Evolutionary conservation across 2,797 vertebrate species (phyloP).

Genomic region (Dendrocincla tyrannina): DNA sequence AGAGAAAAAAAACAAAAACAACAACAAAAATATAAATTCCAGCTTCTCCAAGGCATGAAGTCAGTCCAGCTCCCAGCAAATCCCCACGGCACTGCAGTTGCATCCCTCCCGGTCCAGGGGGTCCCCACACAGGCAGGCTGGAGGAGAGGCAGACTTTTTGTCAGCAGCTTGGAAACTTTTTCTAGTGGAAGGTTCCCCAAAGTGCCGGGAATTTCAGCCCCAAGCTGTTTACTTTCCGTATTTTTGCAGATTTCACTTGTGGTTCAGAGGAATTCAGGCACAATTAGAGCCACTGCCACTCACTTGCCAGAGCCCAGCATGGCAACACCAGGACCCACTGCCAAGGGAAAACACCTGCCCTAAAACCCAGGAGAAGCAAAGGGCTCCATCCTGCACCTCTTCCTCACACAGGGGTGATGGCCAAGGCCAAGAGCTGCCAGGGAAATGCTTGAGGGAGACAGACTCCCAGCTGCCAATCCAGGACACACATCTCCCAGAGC

Average conservation of each 20-base stretch:
- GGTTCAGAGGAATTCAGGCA: slow-evolving; percentile 8
- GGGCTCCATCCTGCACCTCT: not conserved
- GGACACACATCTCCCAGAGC: not conserved
- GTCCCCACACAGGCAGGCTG: not conserved
- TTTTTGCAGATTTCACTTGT: slow-evolving; percentile 45
- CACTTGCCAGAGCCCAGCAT: not conserved
- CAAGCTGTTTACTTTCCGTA: not conserved
- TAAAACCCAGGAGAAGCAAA: not conserved
- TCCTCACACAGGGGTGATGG: not conserved
- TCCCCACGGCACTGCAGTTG: not conserved
- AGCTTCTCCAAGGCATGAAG: not conserved
- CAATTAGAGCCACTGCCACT: not conserved
- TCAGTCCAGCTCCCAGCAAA: not conserved
- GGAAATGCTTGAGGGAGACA: not conserved
- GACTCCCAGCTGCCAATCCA: not conserved
- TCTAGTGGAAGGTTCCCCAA: not conserved
- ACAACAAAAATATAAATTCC: not conserved
- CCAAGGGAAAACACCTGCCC: not conserved
- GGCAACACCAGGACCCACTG: not conserved
- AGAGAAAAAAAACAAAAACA: not conserved
- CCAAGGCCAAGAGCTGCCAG: not conserved
- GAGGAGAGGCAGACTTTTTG: not conserved
- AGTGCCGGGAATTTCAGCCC: not conserved
- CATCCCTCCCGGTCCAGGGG: not conserved
- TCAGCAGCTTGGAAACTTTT: not conserved